Conservation (phyloP, 1,140 invertebrate species). For the roundworm (Caenorhabditis elegans) region WBcel235 BX284605.5:20756501-20757000, state of each 20-base stretch:
- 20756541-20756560: neutral
- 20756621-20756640: too few relatives aligned
- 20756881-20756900: neutral
- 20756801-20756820: too few relatives aligned
- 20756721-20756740: too few relatives aligned
- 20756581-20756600: neutral
- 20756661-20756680: conserved; percentile 6
- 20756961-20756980: neutral
- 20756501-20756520: too few relatives aligned
- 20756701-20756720: too few relatives aligned
- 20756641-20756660: neutral
- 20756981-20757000: too few relatives aligned
- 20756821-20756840: too few relatives aligned
- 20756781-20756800: neutral
- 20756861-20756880: conserved; percentile 1
- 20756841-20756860: neutral
- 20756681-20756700: too few relatives aligned
- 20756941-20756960: neutral
- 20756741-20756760: too few relatives aligned
- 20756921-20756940: conserved; percentile 28
- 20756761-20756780: neutral
- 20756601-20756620: neutral
- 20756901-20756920: conserved; percentile 4
- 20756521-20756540: too few relatives aligned
- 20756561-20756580: neutral